Evolutionary conservation across 1,140 invertebrate species (phyloP), one percentile per base, ranked within the genome.

Genomic region (Chymomyza costata): DNA sequence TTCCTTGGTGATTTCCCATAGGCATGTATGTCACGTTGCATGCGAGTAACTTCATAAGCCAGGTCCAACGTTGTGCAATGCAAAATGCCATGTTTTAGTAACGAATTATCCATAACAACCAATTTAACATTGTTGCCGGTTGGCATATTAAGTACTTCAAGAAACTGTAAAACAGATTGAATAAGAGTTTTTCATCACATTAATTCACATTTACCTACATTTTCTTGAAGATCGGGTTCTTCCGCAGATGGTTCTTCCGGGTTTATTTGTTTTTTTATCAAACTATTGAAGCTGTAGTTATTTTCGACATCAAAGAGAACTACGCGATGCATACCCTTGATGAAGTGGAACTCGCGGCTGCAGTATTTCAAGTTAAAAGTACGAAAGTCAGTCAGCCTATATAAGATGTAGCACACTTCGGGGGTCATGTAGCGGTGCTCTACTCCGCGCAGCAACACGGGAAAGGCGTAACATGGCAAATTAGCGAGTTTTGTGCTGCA

Each of bases 31-130:
- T 82, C 62, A 5, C 55, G 49, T 32, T 81, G 69, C 34, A 84
- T 63, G n/a, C 64, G 61, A 2, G 61, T 51, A 1, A 84, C 43
- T 35, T 84, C 78, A 18, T 55, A 58, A 0, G 67, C 64, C 41
- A 58, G 54, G 3, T 60, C 58, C 11, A 32, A 30, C 11, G 44
- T 46, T 6, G 69, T 82, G 39, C 83, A 83, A 18, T 80, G 63
- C n/a, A 85, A n/a, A 0, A 71, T 39, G 0, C 80, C 83, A 25
- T 15, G 50, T 17, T 60, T 57, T 0, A 84, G 15, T 5, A 66
- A 61, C 0, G 46, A 56, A 44, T 83, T 84, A 28, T 85, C 83
- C 74, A 74, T 82, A 14, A 85, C 50, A 25, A 74, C 43, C 46
- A 84, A 6, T 16, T 82, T 43, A 2, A 80, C 45, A 16, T 54